Percentiles rank a stretch among this genome's conserved stretches.
phyloP scores from a whole-genome alignment of 2,113 vertebrate genomes.

The Dipodomys stephensi region DNA sequence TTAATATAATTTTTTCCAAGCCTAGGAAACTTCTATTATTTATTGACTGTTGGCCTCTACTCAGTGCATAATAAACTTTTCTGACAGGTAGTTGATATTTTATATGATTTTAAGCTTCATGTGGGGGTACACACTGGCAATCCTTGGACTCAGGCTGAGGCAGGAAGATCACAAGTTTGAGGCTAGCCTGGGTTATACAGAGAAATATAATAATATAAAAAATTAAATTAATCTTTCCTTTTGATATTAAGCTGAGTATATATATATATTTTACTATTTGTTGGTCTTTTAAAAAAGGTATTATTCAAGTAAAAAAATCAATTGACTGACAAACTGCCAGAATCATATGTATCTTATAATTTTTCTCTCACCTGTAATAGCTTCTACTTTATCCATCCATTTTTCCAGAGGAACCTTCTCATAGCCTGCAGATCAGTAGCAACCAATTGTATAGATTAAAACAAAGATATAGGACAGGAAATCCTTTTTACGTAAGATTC shows the following conservation, averaged over 20 bases:
- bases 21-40: neutral
- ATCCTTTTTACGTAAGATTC: neutral
- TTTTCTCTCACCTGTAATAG: conserved; percentile 41
- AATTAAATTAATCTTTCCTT: neutral
- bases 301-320: conserved; percentile 50
- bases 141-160: too few relatives aligned
- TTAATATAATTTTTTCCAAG: too few relatives aligned
- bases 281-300: neutral
- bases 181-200: too few relatives aligned
- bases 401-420: conserved; percentile 38
- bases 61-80: neutral
- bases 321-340: neutral
- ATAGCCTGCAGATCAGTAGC: conserved; percentile 7
- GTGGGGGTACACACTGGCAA: too few relatives aligned
- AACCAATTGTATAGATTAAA: neutral
- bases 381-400: conserved; percentile 26
- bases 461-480: neutral
- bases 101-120: too few relatives aligned
- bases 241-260: neutral
- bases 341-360: neutral
- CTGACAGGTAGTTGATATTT: neutral
- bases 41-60: neutral
- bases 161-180: too few relatives aligned
- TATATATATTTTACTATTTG: neutral
- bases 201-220: too few relatives aligned